Evolutionary conservation across 2,113 vertebrate species (phyloP).

Genomic region (Leptobrachium ailaonicum): DNA sequence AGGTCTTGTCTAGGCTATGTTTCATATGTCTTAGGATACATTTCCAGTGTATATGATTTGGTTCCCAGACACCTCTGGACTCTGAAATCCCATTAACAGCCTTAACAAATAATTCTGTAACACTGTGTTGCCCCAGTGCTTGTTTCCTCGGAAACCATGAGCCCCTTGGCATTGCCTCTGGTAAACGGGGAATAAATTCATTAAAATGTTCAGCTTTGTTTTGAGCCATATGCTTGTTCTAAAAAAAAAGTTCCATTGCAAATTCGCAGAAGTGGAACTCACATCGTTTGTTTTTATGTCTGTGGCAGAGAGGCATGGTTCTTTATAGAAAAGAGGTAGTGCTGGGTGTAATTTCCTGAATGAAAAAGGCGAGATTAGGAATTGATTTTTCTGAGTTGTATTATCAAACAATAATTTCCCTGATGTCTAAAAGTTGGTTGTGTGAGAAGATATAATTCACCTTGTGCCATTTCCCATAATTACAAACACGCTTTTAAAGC

Average conservation of each 20-base stretch:
- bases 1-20: conserved; percentile 42
- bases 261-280: conserved; percentile 33
- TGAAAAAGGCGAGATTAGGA: conserved; percentile 26
- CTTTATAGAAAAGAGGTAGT: conserved; percentile 21
- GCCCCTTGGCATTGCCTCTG: conserved; percentile 46
- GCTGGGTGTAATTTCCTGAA: conserved; percentile 25
- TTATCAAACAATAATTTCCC: conserved; percentile 49
- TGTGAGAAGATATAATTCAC: conserved; percentile 40
- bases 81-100: conserved; percentile 48
- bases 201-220: conserved; percentile 49
- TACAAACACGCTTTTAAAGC: conserved; percentile 37
- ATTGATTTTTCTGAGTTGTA: conserved; percentile 42
- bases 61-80: conserved; percentile 48
- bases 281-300: conserved; percentile 15
- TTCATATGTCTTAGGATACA: conserved; percentile 46
- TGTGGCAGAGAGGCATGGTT: conserved; percentile 25
- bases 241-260: conserved; percentile 35
- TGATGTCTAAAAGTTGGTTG: conserved; percentile 33
- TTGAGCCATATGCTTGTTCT: conserved; percentile 39
- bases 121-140: conserved; percentile 48
- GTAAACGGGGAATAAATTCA: conserved; percentile 45
- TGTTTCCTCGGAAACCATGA: conserved; percentile 44
- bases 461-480: conserved; percentile 47
- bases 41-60: conserved; percentile 45
- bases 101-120: conserved; percentile 49